These are phyloP conservation scores for Aspidoscelis tigris DNA, from an alignment of 2,113 vertebrate genomes.

Conservation along the genomic window DNA sequence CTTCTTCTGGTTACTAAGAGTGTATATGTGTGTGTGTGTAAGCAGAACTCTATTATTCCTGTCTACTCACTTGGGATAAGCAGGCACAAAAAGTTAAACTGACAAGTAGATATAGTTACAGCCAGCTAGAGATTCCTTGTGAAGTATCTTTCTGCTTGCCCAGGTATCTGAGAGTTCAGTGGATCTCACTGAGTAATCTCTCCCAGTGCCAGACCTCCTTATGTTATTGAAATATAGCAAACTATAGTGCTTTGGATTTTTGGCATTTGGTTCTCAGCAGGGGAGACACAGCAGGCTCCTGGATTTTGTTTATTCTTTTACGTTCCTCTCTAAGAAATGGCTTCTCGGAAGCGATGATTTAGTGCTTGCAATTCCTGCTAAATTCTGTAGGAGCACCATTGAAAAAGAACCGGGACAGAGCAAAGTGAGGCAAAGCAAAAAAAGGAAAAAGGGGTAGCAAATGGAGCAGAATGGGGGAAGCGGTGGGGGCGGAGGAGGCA, in stretches of 20 bases:
- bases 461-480: too few species aligned
- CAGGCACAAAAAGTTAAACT: constrained; percentile 12
- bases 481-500: background rate
- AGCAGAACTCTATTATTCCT: background rate
- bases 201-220: constrained; percentile 29
- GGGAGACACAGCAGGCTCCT: constrained; percentile 4
- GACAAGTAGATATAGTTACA: constrained; percentile 18
- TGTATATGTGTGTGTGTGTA: too few species aligned
- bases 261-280: constrained; percentile 31
- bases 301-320: constrained; percentile 33
- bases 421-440: background rate
- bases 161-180: constrained; percentile 39
- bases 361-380: constrained; percentile 16
- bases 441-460: too few species aligned
- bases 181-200: constrained; percentile 53
- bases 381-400: constrained; percentile 4
- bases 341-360: constrained; percentile 38
- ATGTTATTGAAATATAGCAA: constrained; percentile 7
- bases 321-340: constrained; percentile 22
- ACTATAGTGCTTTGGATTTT: constrained; percentile 33
- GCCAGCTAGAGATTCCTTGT: background rate
- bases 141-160: constrained; percentile 40
- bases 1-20: background rate
- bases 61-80: background rate
- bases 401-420: constrained; percentile 10